These are phyloP conservation scores for Thalassaphorura encarpata DNA, from an alignment of 1,140 invertebrate genomes.

Conservation along the genomic window DNA sequence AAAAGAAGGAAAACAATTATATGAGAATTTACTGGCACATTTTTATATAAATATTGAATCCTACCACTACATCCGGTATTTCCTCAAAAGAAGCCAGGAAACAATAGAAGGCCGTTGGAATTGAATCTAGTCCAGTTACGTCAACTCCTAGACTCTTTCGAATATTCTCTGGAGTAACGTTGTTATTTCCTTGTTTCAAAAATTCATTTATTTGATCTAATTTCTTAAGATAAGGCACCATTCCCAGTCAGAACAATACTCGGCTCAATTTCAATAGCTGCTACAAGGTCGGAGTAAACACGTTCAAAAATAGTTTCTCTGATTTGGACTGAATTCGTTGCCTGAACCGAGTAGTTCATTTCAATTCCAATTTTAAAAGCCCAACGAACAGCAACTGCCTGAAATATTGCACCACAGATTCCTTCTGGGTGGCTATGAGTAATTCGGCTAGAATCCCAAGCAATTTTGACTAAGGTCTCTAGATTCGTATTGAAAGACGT, in stretches of 20 bases:
- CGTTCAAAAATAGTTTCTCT: conserved; percentile 42
- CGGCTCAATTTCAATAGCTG: conserved; percentile 17
- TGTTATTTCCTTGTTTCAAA: conserved; percentile 37
- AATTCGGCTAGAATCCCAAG: conserved; percentile 45
- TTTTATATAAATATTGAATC: no score
- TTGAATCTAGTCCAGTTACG: conserved; percentile 55
- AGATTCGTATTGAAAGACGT: conserved; percentile 44
- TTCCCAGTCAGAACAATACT: conserved; percentile 32
- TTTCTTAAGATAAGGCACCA: no score
- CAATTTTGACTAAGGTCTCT: conserved; percentile 42
- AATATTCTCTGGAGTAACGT: conserved; percentile 43
- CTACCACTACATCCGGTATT: conserved; percentile 47
- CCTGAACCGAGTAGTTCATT: no score
- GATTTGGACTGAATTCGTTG: conserved; percentile 39
- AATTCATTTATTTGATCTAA: conserved; percentile 43
- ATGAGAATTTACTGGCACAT: no score
- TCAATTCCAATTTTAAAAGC: conserved; percentile 41
- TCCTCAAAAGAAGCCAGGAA: conserved; percentile 52
- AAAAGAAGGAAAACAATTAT: no score
- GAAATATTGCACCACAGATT: conserved; percentile 57
- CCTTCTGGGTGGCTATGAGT: conserved; percentile 58
- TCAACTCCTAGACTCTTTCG: conserved; percentile 49
- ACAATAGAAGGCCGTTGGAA: conserved; percentile 64
- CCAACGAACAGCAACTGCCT: conserved; percentile 48
- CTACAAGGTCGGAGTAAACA: conserved; percentile 48